Conservation (phyloP, 1,140 invertebrate genomes). For the Drepana arcuata region DNA sequence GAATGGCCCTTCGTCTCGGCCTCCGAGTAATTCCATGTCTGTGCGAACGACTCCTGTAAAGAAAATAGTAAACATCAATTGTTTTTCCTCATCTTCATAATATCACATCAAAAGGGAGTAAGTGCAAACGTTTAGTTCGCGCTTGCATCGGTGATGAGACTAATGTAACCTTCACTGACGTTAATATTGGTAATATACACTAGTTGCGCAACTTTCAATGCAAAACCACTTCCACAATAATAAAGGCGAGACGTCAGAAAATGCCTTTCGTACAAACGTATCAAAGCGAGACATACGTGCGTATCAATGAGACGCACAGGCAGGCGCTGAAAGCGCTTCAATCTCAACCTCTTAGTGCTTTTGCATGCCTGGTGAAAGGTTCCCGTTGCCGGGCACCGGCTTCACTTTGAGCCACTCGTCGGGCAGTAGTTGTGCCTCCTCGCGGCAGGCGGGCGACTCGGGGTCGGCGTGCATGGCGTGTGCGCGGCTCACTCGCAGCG, state of each 20-base stretch:
- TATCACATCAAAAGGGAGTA: conserved; percentile 11
- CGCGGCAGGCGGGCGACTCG: conserved; percentile 59
- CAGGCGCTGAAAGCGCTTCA: conserved; percentile 39
- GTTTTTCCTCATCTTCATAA: conserved; percentile 9
- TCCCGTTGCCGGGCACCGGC: conserved; percentile 52
- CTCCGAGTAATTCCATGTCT: conserved; percentile 72
- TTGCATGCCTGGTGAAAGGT: conserved; percentile 63
- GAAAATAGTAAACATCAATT: conserved; percentile 23
- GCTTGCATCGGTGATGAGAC: conserved; percentile 28
- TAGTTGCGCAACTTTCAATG: too few species aligned
- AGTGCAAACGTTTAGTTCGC: conserved; percentile 47
- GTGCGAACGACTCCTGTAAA: conserved; percentile 65
- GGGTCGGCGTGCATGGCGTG: conserved; percentile 61
- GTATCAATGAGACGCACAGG: conserved; percentile 45
- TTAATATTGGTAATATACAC: conserved; percentile 51
- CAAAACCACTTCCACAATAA: too few species aligned
- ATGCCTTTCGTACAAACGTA: too few species aligned
- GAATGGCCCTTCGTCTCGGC: conserved; percentile 85
- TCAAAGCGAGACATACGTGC: conserved; percentile 56
- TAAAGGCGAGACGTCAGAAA: too few species aligned
- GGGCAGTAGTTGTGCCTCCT: conserved; percentile 63
- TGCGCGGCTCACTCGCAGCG: conserved; percentile 46
- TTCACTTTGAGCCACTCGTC: conserved; percentile 66
- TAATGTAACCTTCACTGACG: conserved; percentile 48
- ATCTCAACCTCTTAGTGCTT: conserved; percentile 69